Base-by-base conservation (phyloP, 2,888 invertebrate species). In the Hypselothyrea guttata region DNA sequence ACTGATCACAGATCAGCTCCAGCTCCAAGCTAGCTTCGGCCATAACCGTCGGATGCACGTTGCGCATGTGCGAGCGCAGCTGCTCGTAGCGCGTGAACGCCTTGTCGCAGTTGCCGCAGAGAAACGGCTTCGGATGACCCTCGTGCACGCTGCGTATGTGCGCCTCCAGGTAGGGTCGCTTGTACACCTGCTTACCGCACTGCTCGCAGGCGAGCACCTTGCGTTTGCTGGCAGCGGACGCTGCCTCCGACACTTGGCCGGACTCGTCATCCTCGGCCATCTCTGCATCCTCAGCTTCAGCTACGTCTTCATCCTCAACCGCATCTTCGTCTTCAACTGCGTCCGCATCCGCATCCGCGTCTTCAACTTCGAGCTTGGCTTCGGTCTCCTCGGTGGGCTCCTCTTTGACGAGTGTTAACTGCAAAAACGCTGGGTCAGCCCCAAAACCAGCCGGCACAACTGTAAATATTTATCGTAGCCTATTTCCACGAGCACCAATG, bases 131-230 rank as follows among this genome's bases (percentile, higher is more conserved):
- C 1, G 83, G 62, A 30, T 84, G 69, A 0, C 88, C 88, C 51
- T 88, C 71, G 47, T 88, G 89, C 0, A 81, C 75, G 15, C 74
- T 82, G 4, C 87, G 85, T 42, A 87, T 84, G 28, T 88, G 88
- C 2, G 89, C 89, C 49, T 86, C 86, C 27, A 88, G 62, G 13
- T 88, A 86, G 15, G 84, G 78, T 11, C 84, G 70, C 45, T 88
- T 88, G 41, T 88, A 88, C 7, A 84, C 84, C 49, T 86, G 78
- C 40, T 88, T 88, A 16, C 86, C 84, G 16, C 87, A 87, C 15
- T 58, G 72, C 30, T 71, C 55, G 16, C 87, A 76, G 11, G 77
- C 76, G 11, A 78, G 42, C 4, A 71, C 40, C 22, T 74, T 84
- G 0, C 64, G 59, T 34, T 76, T 85, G 41, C 22, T 63, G n/a